Evolutionary conservation across 2,888 invertebrate genomes (phyloP).

Genomic region (Chymomyza amoena): DNA sequence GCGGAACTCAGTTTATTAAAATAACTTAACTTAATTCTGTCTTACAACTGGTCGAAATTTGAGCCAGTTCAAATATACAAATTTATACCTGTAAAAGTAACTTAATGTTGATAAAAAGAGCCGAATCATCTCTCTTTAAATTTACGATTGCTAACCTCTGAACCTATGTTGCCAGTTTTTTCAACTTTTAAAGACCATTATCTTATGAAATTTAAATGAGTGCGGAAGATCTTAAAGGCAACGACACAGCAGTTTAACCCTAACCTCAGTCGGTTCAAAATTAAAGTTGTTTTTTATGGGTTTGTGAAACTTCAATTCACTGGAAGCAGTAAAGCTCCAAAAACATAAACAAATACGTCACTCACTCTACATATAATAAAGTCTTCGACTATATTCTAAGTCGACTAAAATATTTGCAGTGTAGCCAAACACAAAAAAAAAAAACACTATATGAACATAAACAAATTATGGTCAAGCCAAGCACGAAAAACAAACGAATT

Average conservation of each 20-base stretch:
- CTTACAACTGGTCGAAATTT: no score
- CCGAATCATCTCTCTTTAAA: no score
- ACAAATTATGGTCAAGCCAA: neutral
- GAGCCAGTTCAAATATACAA: no score
- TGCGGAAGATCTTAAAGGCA: neutral
- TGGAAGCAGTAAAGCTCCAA: neutral
- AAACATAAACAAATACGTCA: neutral
- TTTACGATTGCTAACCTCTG: no score
- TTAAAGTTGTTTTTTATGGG: neutral
- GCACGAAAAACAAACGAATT: neutral
- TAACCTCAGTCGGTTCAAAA: neutral
- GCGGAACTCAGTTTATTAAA: no score
- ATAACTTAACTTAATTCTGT: no score
- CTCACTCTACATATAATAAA: neutral
- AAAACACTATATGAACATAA: neutral
- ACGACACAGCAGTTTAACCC: no score
- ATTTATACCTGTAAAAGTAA: no score
- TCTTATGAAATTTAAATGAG: neutral
- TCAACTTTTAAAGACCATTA: neutral
- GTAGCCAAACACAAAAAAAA: constrained; percentile 14
- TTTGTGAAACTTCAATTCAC: neutral
- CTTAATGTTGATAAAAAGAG: no score
- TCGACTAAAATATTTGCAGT: constrained; percentile 18
- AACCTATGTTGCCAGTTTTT: neutral
- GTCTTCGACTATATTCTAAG: neutral